Evolutionary conservation across 2,888 invertebrate genomes (phyloP).

Genomic region (Rhorus exstirpatorius): DNA sequence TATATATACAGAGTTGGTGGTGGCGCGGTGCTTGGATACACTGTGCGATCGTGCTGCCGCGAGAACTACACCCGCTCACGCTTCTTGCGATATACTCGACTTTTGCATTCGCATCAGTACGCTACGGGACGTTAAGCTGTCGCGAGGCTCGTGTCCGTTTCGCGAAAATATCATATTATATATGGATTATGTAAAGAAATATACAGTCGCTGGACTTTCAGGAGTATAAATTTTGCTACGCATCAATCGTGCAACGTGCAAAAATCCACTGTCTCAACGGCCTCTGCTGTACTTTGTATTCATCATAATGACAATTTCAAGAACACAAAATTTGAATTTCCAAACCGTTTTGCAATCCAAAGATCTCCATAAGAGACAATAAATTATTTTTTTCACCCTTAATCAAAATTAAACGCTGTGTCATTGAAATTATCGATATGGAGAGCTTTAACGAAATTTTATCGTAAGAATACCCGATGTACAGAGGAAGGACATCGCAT

Average conservation of each 20-base stretch:
- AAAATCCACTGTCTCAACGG: too few species aligned
- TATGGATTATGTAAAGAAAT: not conserved
- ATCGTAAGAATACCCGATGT: too few species aligned
- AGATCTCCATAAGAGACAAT: too few species aligned
- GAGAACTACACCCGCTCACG: slow-evolving; percentile 71
- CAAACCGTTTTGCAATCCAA: too few species aligned
- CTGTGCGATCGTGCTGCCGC: slow-evolving; percentile 68
- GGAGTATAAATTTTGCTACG: too few species aligned
- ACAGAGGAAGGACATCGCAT: too few species aligned
- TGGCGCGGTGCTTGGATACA: slow-evolving; percentile 43
- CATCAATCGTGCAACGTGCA: too few species aligned
- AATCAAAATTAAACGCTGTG: not conserved
- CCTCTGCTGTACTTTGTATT: too few species aligned
- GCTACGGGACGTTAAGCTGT: slow-evolving; percentile 78
- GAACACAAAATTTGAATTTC: too few species aligned
- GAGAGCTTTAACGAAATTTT: too few species aligned
- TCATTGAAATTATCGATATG: not conserved
- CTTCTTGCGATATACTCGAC: slow-evolving; percentile 69
- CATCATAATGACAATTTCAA: too few species aligned
- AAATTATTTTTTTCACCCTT: not conserved
- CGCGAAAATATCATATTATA: not conserved
- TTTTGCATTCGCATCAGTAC: slow-evolving; percentile 77
- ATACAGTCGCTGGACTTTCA: too few species aligned
- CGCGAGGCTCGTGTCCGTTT: slow-evolving; percentile 60
- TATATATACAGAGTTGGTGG: not conserved